Base-by-base conservation (phyloP, 2,888 invertebrate genomes). In the Catocala fraxini region DNA sequence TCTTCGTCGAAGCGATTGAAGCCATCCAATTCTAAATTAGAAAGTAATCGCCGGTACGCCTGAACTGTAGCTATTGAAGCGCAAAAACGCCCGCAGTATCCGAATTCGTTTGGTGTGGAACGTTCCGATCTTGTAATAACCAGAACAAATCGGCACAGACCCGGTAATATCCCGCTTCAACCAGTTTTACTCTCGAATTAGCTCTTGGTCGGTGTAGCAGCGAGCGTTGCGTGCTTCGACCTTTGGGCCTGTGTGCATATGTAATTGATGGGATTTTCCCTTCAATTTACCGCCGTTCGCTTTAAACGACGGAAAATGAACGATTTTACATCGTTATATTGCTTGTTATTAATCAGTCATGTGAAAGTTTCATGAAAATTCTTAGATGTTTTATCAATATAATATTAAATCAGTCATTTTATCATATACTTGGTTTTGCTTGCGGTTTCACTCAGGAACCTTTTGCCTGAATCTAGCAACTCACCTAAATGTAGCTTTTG, bases 201-300 rank as follows among this genome's bases (percentile, higher is more conserved):
- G 77, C 70, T 59, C 65, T 71, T 77, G 82, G 79, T 79, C 78
- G 75, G 77, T 76, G 80, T 74, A 75, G 79, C 75, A 78, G 79
- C 77, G 67, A 79, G 62, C 79, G 83, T 86, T 84, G 86, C 88
- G 85, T 88, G 87, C 74, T 52, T 57, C 74, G 74, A 77, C 82
- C 82, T 81, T 66, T 76, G 79, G 75, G 79, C 81, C 77, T 84
- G 81, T 88, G 85, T 87, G 87, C 85, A 88, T 89, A 84, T 82
- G 84, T 89, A 89, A 88, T 90, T 83, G 86, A 85, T 85, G 82
- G 81, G 82, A 81, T 79, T 82, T 88, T 86, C 84, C 84, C 82
- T 83, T 82, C 86, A 87, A 87, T 89, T 89, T 88, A 82, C 81
- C 81, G 66, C 72, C 59, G 59, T 77, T 80, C 77, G 77, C 35